Base-by-base conservation (phyloP, 64 coral and sea anemone genomes). In the Montipora sp. region DNA sequence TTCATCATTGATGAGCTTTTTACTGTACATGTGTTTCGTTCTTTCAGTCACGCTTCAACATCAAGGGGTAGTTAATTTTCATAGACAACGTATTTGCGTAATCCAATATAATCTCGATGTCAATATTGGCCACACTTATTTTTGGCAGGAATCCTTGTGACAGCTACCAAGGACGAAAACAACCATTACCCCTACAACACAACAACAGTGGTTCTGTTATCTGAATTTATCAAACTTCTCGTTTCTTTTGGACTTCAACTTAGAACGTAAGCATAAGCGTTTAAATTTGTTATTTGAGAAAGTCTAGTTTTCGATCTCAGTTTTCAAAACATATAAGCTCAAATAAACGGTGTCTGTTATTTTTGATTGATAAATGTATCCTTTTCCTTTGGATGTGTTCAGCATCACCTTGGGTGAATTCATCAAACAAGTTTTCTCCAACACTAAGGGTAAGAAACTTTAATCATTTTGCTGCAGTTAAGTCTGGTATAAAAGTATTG, bases 181-280 rank as follows among this genome's bases (percentile, higher is more conserved):
- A 89, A 89, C 67, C 82, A 80, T 15, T 99, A 96, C 77, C 63
- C 95, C 0, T 99, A 99, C 49, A 99, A 99, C 6, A 94, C 98
- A 12, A 96, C 94, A 20, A 99, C 98, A 15, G 98, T 99, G 74
- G 98, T 99, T 48, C 77, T 99, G 53, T 87, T 99, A 16, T 91
- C 95, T 12, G 98, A 99, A 69, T 72, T 84, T 11, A 20, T 96
- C 50, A 99, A 99, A 89, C 75, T 99, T 73, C 65, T 99, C 14
- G 89, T 94, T 2, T 80, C 92, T 8, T 68, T 92, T 5, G 43
- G 89, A 80, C 79, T 99, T 23, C 94, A 99, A 43, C 81, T 99
- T 12, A 90, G 87, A 89, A 90, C 91, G 98, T 99, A 85, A 78
- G 75, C 75, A 5, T 18, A 9, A 36, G 5, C 20, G 20, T 22